Evolutionary conservation across 2,113 vertebrate species (phyloP).

Genomic region (Perca flavescens): DNA sequence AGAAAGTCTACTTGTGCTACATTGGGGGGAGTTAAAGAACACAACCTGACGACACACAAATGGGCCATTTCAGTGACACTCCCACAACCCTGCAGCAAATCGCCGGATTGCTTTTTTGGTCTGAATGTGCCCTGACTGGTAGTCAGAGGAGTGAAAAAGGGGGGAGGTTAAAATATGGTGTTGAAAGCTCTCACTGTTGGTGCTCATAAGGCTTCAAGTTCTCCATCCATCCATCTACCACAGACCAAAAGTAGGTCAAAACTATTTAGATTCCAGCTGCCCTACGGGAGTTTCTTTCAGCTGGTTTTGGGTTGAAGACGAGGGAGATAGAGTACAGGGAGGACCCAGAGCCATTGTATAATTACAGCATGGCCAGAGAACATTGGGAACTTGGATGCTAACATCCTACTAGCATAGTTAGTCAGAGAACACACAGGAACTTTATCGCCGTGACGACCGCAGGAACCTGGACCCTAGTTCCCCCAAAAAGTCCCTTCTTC

Average conservation of each 20-base stretch:
- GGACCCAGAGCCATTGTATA: slow-evolving; percentile 16
- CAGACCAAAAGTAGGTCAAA: slow-evolving; percentile 72
- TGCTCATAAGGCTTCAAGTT: slow-evolving; percentile 39
- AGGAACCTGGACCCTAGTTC: not conserved
- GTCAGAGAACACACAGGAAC: not conserved
- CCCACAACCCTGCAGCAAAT: too few relatives aligned
- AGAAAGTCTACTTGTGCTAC: too few relatives aligned
- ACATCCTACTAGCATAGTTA: not conserved
- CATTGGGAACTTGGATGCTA: not conserved
- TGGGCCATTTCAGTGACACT: too few relatives aligned
- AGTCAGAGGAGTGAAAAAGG: slow-evolving; percentile 1
- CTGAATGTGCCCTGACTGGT: not conserved
- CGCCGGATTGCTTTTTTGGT: too few relatives aligned
- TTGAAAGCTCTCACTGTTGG: slow-evolving; percentile 45
- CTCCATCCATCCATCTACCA: slow-evolving; percentile 55
- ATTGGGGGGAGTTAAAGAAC: too few relatives aligned
- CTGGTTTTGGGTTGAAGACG: slow-evolving; percentile 39
- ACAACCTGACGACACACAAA: too few relatives aligned
- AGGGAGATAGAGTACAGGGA: slow-evolving; percentile 37
- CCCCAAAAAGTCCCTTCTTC: not conserved
- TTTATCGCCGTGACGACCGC: not conserved
- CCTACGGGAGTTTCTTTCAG: slow-evolving; percentile 59
- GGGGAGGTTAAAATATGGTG: slow-evolving; percentile 17
- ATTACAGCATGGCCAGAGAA: slow-evolving; percentile 37
- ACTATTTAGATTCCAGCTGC: slow-evolving; percentile 71